Conservation (phyloP, 2,113 vertebrate species). For the Mus pahari region DNA sequence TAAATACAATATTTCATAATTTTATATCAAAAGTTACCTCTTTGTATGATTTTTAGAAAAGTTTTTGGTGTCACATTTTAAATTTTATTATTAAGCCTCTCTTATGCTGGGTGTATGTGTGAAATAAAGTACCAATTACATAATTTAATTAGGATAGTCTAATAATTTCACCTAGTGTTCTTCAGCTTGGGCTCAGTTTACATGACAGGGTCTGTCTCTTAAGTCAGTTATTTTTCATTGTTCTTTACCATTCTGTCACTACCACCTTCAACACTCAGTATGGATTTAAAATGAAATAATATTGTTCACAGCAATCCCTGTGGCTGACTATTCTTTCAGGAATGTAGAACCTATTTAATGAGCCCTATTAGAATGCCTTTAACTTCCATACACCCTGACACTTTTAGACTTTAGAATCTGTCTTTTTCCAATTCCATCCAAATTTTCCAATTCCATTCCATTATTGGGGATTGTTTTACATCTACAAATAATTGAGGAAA, state of each 20-base stretch:
- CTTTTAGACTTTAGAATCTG: background rate
- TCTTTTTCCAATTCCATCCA: background rate
- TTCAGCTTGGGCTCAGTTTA: background rate
- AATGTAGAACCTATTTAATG: background rate
- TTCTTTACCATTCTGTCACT: background rate
- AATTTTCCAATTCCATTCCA: constrained; percentile 3
- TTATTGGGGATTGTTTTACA: constrained; percentile 21
- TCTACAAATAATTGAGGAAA: background rate
- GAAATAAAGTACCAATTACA: background rate
- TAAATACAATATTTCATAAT: background rate
- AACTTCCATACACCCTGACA: background rate
- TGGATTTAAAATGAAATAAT: constrained; percentile 1
- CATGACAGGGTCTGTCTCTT: background rate
- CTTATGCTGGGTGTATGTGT: background rate
- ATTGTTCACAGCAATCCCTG: background rate
- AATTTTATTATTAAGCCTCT: background rate
- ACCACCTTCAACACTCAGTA: background rate
- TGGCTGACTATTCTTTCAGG: background rate
- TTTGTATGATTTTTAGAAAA: background rate
- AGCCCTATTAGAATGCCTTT: background rate
- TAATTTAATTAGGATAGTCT: background rate
- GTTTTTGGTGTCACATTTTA: background rate
- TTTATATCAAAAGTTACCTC: background rate
- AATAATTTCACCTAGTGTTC: background rate
- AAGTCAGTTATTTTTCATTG: background rate